Evolutionary conservation across 1,140 invertebrate genomes (phyloP).

Genomic region (Apis florea): DNA sequence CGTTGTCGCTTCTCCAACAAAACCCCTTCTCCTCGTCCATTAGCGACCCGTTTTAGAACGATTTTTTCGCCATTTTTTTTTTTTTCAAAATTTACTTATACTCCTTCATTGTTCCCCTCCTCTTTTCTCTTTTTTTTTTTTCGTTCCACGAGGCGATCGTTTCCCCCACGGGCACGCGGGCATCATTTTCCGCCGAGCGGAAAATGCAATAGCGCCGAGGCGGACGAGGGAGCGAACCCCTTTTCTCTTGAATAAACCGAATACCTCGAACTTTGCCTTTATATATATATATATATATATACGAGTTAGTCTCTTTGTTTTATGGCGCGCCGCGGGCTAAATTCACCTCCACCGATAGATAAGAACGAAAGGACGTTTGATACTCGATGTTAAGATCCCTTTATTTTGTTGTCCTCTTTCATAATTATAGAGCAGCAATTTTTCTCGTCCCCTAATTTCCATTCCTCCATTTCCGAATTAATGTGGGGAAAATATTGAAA

Average conservation of each 20-base stretch:
- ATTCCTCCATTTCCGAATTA: no score
- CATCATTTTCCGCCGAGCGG: constrained; percentile 50
- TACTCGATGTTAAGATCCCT: neutral
- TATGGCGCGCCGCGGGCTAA: constrained; percentile 37
- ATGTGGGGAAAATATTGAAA: no score
- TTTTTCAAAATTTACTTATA: no score
- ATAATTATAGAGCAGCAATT: no score
- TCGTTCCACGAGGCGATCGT: neutral
- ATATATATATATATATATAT: constrained; percentile 1
- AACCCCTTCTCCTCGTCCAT: neutral
- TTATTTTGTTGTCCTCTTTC: neutral
- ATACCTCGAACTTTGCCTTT: constrained; percentile 49
- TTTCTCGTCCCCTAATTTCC: neutral
- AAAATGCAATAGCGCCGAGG: constrained; percentile 65
- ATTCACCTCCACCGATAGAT: constrained; percentile 20
- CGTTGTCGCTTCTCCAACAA: neutral
- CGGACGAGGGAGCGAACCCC: constrained; percentile 31
- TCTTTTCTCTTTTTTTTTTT: neutral
- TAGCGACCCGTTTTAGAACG: no score
- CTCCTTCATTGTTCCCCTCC: no score
- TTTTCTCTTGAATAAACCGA: constrained; percentile 45
- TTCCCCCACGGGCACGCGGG: constrained; percentile 9
- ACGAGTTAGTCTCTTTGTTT: constrained; percentile 46
- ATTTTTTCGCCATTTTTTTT: no score
- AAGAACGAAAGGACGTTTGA: constrained; percentile 20